Evolutionary conservation across 2,113 vertebrate genomes (phyloP), one percentile per base, ranked within the genome.

Genomic region (Furnarius figulus): DNA sequence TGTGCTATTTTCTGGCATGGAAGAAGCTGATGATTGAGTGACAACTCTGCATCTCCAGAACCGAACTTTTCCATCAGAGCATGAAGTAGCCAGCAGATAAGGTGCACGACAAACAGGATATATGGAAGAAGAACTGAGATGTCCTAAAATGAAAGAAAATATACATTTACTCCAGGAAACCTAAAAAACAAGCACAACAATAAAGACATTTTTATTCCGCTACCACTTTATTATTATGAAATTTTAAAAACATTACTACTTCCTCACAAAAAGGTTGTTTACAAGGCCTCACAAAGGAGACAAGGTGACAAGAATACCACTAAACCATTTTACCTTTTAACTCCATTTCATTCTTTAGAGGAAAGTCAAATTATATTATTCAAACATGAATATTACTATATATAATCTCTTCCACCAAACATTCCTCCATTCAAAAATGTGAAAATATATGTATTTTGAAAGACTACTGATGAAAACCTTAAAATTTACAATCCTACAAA

Each of bases 61-160:
- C 55, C 99, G 98, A 88, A 99, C 98, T 88, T 98, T 99, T 63
- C 98, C 98, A 98, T 99, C 99, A 35, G 99, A 99, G 87, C 99
- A 99, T n/a, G 98, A 99, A 81, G 99, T 99, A 92, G 99, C 99
- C 79, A 99, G 97, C 85, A 99, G 98, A 95, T 99, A 99, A 33
- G 99, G 99, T 52, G 99, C 99, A 88, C 97, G 98, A 76, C 98
- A 99, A 22, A 98, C 98, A 62, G 99, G 99, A 97, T 99, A 99
- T 96, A 99, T 98, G 74, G 99, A 99, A 20, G 99, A 99, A 20
- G 98, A 98, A 95, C 99, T 99, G 95, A 99, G 97, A 90, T 99
- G 99, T 86, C 99, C 99, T 99, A 93, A 79, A 96, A 96, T 66
- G 15, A 95, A 96, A 62, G 47, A 80, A 87, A 95, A 62, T 35